Percentiles rank a stretch among this genome's conserved stretches.
These are phyloP conservation scores for Camponotus vicinus DNA, from an alignment of 1,140 invertebrate genomes.

Conservation along the genomic window DNA sequence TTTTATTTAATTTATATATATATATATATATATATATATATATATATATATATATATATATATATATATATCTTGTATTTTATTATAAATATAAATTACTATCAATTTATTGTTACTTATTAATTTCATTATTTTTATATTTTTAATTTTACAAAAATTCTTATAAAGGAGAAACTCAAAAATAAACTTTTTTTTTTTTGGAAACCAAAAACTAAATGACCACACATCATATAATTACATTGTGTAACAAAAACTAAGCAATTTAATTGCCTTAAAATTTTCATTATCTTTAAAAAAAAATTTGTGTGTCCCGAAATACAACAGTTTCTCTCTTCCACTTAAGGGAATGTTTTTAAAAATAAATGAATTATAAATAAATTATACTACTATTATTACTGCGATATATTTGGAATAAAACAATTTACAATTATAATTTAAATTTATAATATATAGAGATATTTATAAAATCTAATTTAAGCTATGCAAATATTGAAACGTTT, in stretches of 20 bases:
- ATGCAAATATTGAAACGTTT: too few species aligned
- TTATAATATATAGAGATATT: background rate
- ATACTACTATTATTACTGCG: background rate
- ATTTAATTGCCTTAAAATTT: too few species aligned
- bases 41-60: too few species aligned
- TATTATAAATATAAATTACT: background rate
- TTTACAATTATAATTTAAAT: slow-evolving; percentile 31
- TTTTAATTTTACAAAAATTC: background rate
- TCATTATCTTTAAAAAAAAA: too few species aligned
- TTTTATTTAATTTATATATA: slow-evolving; percentile 10
- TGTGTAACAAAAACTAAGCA: too few species aligned
- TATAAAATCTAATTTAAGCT: background rate
- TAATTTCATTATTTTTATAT: background rate
- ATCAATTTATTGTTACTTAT: background rate
- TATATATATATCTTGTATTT: background rate
- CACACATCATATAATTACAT: too few species aligned
- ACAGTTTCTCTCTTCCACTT: too few species aligned
- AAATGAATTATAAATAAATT: slow-evolving; percentile 1
- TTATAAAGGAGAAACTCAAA: too few species aligned
- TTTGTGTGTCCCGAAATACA: too few species aligned
- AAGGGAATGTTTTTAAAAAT: background rate
- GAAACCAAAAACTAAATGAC: too few species aligned
- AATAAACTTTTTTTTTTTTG: too few species aligned
- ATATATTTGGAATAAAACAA: background rate
- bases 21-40: too few species aligned